Conservation (phyloP, 2,888 invertebrate genomes). For the Marronus borbonicus region DNA sequence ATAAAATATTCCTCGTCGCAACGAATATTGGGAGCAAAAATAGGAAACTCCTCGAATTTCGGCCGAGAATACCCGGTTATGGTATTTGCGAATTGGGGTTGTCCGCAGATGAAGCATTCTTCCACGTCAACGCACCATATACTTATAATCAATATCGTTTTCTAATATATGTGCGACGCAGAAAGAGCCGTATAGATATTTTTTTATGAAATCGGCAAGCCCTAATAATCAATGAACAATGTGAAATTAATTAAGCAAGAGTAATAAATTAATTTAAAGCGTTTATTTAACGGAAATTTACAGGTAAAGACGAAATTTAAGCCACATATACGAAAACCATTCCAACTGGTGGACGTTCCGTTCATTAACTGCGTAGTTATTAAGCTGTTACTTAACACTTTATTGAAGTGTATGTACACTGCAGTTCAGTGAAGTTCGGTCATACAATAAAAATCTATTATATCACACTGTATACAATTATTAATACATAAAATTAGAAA, state of each 20-base stretch:
- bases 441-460: too few relatives aligned
- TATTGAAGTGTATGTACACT: too few relatives aligned
- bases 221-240: slow-evolving; percentile 8
- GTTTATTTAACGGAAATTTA: neutral
- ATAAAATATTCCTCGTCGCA: too few relatives aligned
- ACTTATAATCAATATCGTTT: slow-evolving; percentile 15
- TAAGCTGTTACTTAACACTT: too few relatives aligned
- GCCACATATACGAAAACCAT: too few relatives aligned
- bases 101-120: slow-evolving; percentile 15
- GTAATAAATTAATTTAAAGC: neutral
- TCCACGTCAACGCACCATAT: slow-evolving; percentile 20
- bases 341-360: too few relatives aligned
- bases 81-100: slow-evolving; percentile 11
- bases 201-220: neutral
- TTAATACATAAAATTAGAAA: too few relatives aligned
- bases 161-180: slow-evolving; percentile 2
- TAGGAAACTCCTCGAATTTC: slow-evolving; percentile 9
- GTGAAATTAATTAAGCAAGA: neutral
- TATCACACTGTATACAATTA: too few relatives aligned
- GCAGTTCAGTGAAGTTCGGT: too few relatives aligned
- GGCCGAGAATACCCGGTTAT: neutral
- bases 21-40: too few relatives aligned
- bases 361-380: too few relatives aligned
- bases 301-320: neutral
- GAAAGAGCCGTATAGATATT: neutral